These are phyloP conservation scores for Troilus luridus DNA, from an alignment of 2,888 invertebrate species.

Conservation along the genomic window DNA sequence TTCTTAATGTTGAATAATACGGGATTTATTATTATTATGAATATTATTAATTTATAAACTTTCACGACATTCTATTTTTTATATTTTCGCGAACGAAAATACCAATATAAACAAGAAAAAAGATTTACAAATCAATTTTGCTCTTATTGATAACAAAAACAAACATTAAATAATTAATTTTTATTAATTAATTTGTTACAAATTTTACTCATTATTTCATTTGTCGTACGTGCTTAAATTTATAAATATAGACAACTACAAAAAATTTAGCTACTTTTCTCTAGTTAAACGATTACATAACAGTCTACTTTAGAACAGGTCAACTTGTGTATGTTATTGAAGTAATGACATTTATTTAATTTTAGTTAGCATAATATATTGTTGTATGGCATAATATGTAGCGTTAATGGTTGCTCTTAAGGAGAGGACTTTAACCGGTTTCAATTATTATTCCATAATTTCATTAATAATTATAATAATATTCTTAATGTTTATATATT, in stretches of 20 bases:
- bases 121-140: background rate
- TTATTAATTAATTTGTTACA: background rate
- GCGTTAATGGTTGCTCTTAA: too few species aligned
- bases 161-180: background rate
- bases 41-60: too few species aligned
- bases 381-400: too few species aligned
- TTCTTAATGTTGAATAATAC: too few species aligned
- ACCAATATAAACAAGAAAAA: too few species aligned
- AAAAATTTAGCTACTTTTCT: background rate
- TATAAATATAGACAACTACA: background rate
- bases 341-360: background rate
- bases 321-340: background rate
- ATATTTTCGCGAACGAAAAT: too few species aligned
- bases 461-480: too few species aligned
- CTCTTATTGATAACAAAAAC: background rate
- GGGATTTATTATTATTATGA: too few species aligned
- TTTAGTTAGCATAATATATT: background rate
- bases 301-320: background rate
- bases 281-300: slow-evolving; percentile 7
- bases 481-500: too few species aligned
- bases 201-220: background rate
- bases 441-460: too few species aligned
- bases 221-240: background rate
- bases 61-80: too few species aligned
- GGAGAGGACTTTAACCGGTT: too few species aligned